Base-by-base conservation (phyloP, 1,140 invertebrate genomes). In the Hetaerina americana region DNA sequence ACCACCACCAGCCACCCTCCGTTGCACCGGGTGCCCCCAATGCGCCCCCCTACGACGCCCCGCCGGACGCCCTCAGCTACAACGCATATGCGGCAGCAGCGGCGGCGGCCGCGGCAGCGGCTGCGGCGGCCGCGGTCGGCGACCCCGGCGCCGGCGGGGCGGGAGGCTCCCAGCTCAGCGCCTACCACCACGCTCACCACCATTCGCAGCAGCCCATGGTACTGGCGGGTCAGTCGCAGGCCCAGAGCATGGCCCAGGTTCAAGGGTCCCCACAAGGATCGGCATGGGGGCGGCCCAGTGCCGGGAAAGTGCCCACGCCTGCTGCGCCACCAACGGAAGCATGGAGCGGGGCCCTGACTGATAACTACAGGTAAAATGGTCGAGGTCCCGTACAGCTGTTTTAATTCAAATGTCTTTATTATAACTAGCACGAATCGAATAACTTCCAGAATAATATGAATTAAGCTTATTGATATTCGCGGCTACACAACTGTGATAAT, bases 291-390 rank as follows among this genome's bases (percentile, higher is more conserved):
- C 40, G 40, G 15, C 40, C 40, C 3, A n/a, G 40, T 18, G 22
- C 40, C 2, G 22, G 40, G 15, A 57, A 57, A n/a, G 15, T n/a
- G 15, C 15, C 40, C 15, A 57, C 40, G 22, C 15, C 15, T 57
- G 40, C 15, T 12, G 15, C 40, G 2, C 15, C 40, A 10, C 22
- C 40, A n/a, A n/a, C 40, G 10, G 40, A 57, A 3, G 22, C 15
- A 12, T 57, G 40, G 40, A 57, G 15, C 15, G 40, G 15, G 15
- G 22, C 40, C 22, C 40, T 57, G 15, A 10, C 68, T 27, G 68
- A 69, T 69, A 69, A 69, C 28, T 69, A 69, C 26, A 69, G 68
- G 68, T 69, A 10, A 69, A 27, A n/a, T n/a, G n/a, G n/a, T n/a
- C n/a, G n/a, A n/a, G n/a, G n/a, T n/a, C n/a, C n/a, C n/a, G n/a